Percentiles rank a stretch among this genome's conserved stretches.
phyloP scores from a whole-genome alignment of 2,888 invertebrate species.

The Limulus polyphemus region DNA sequence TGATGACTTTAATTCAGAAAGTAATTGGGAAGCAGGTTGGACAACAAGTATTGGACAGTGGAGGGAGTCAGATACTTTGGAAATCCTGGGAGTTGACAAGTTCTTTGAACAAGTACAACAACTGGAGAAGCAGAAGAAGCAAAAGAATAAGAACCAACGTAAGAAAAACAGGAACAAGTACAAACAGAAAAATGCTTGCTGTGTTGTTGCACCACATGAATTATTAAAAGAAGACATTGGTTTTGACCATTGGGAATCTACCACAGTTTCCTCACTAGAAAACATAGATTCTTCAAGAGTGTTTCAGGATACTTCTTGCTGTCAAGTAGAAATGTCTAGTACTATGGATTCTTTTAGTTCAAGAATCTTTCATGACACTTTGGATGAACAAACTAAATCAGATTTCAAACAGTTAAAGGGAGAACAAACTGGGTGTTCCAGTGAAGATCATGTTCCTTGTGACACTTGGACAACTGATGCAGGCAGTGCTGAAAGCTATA shows the following conservation, averaged over 20 bases:
- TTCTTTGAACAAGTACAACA: conserved; percentile 11
- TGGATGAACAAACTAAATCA: too few relatives aligned
- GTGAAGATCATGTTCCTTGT: background rate
- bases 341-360: too few relatives aligned
- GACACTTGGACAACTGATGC: background rate
- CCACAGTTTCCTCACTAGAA: too few relatives aligned
- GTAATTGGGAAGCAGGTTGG: background rate
- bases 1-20: background rate
- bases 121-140: conserved; percentile 7
- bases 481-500: conserved; percentile 1
- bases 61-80: conserved; percentile 4
- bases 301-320: too few relatives aligned
- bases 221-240: too few relatives aligned
- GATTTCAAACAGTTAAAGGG: too few relatives aligned
- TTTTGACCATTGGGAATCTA: too few relatives aligned
- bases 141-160: conserved; percentile 6
- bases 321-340: too few relatives aligned
- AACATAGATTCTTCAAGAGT: too few relatives aligned
- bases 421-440: too few relatives aligned
- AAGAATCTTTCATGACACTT: too few relatives aligned
- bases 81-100: conserved; percentile 19
- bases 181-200: background rate
- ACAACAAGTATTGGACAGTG: background rate
- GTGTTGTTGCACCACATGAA: too few relatives aligned
- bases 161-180: conserved; percentile 4